Evolutionary conservation across 2,888 invertebrate genomes (phyloP), one percentile per base, ranked within the genome.

Genomic region (Latheticus oryzae): DNA sequence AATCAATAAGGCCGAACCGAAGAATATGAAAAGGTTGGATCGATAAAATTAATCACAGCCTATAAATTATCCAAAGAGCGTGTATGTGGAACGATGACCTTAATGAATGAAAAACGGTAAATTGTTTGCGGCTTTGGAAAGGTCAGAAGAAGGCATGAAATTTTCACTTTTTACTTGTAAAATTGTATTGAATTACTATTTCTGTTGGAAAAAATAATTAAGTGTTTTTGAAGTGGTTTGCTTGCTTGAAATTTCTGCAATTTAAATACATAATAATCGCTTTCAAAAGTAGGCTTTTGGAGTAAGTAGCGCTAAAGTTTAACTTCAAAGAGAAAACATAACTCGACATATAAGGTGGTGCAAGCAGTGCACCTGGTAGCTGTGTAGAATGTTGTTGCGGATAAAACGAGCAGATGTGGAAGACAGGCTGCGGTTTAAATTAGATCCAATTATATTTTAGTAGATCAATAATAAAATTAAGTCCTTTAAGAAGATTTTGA

Each of bases 201-300:
- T n/a, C n/a, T n/a, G 11, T 8, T 15, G 11, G 19, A 12, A 21
- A 21, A 21, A 23, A n/a, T 21, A 38, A 16, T 38, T 38, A n/a
- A n/a, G n/a, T n/a, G n/a, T n/a, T n/a, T n/a, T n/a, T n/a, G n/a
- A n/a, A n/a, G n/a, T n/a, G n/a, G n/a, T n/a, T n/a, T n/a, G n/a
- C n/a, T 24, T 2, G 40, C 40, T 24, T 12, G n/a, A 13, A 23
- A 24, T 8, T 7, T 24, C 28, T 43, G 23, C 13, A 42, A 43
- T 43, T 28, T 43, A 43, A 43, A 43, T n/a, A n/a, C n/a, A n/a
- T 43, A 43, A 43, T 43, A 43, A 43, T 43, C 40, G 15, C 40
- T 11, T 17, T 38, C 11, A 11, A 38, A 38, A 38, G n/a, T 38
- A 11, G 37, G 11, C 11, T 38, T 38, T 21, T 12, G 11, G 19